phyloP scores from a whole-genome alignment of 2,888 invertebrate genomes.

The Diogma glabrata region DNA sequence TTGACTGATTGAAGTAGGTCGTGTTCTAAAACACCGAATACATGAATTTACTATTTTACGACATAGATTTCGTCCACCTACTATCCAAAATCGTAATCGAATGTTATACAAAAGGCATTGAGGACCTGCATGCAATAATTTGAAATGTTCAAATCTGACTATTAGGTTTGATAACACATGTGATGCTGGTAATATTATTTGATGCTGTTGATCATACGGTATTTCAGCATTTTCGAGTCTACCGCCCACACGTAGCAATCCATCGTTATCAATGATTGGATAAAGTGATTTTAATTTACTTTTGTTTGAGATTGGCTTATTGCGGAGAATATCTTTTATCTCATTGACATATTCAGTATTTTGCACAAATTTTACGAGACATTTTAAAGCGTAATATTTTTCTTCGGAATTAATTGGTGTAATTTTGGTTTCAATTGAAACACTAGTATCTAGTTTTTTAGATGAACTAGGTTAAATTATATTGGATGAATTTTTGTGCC shows the following conservation, averaged over 20 bases:
- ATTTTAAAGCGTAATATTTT: too few relatives aligned
- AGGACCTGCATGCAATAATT: background rate
- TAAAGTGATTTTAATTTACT: background rate
- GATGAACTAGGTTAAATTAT: too few relatives aligned
- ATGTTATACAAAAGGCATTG: background rate
- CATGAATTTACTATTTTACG: background rate
- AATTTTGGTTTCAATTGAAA: too few relatives aligned
- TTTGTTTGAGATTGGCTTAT: background rate
- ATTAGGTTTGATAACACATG: background rate
- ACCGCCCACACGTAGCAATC: background rate
- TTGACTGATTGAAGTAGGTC: background rate
- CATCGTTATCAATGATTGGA: background rate
- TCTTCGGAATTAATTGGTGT: too few relatives aligned
- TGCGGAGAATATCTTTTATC: background rate
- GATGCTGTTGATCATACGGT: background rate
- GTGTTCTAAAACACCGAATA: background rate
- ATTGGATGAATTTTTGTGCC: too few relatives aligned
- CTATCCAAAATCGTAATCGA: background rate
- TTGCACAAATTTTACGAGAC: too few relatives aligned
- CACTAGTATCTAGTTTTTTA: too few relatives aligned
- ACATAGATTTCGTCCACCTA: background rate
- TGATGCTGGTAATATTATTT: background rate
- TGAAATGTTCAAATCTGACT: background rate
- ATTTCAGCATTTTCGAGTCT: background rate
- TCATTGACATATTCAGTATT: background rate